Evolutionary conservation across 2,113 vertebrate species (phyloP).

Genomic region (Dromaius novaehollandiae): DNA sequence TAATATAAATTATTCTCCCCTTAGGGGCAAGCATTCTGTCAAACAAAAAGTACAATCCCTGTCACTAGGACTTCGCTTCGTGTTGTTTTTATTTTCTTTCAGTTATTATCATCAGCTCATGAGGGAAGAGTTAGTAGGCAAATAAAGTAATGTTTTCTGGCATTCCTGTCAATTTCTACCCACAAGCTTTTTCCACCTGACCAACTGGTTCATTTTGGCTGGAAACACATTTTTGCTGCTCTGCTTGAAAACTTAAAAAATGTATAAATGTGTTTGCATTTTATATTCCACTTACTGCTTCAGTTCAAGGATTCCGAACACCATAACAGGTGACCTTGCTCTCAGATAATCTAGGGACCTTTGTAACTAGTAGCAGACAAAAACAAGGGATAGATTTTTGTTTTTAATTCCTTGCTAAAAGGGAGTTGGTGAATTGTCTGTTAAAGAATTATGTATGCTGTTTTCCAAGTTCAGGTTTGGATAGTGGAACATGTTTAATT

Average conservation of each 20-base stretch:
- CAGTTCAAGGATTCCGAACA: not conserved
- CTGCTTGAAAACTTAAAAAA: not conserved
- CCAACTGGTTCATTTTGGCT: not conserved
- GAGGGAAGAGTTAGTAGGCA: not conserved
- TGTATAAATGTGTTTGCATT: not conserved
- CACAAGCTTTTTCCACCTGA: not conserved
- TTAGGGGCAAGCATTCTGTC: not conserved
- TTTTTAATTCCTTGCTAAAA: not conserved
- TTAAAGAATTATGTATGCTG: not conserved
- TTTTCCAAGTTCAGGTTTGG: not conserved
- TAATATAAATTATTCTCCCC: not conserved
- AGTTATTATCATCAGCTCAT: not conserved
- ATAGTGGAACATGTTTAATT: not conserved
- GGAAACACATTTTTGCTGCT: not conserved
- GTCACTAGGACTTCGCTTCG: not conserved
- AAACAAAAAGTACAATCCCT: not conserved
- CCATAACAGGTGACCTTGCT: not conserved
- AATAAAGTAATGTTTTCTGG: not conserved
- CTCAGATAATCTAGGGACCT: not conserved
- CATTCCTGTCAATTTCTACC: not conserved
- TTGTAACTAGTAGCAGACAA: not conserved
- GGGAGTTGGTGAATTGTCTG: not conserved
- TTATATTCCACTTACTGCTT: not conserved
- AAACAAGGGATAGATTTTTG: not conserved
- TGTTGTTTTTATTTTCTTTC: not conserved